Base-by-base conservation (phyloP, 2,888 invertebrate species). In the Rhamphomyia laevipes region DNA sequence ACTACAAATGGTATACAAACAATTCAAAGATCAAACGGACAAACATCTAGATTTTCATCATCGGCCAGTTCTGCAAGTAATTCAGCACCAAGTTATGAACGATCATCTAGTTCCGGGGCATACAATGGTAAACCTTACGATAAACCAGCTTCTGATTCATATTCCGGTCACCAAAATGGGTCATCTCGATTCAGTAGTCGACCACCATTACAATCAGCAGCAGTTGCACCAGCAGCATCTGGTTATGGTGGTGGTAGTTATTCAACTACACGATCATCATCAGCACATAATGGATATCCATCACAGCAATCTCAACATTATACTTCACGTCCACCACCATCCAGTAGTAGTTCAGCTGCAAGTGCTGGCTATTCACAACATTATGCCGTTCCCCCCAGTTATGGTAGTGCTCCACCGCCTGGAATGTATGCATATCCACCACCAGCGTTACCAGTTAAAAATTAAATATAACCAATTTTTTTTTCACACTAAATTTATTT, bases 371-470 rank as follows among this genome's bases (percentile, higher is more conserved):
- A 27, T 9, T 27, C 23, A 42, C 60, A 63, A 9, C 63, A 61
- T 52, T 68, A 67, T 60, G 66, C 63, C 51, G 66, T 67, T 61
- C 65, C 66, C 57, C 47, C 61, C 51, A 57, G 56, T 41, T 61
- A 56, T 50, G 47, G 55, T 30, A 48, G 23, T 17, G 38, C 58
- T 10, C 55, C 57, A 7, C 59, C 62, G 11, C 57, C 59, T 40
- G 63, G 61, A 52, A 63, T 66, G 59, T 68, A 63, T 54, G 63
- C 67, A 41, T 66, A 65, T 56, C 70, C 68, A 50, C 70, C 70
- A 54, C 70, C 70, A 43, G 67, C 70, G 51, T 59, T 70, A 56
- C 69, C 70, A 50, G 69, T 66, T 59, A 66, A 65, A 58, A 68
- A 69, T 56, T 70, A 66, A 64, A 47, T 18, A 27, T 27, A 27